Evolutionary conservation across 1,140 invertebrate genomes (phyloP).

Genomic region (Ceratina calcarata): DNA sequence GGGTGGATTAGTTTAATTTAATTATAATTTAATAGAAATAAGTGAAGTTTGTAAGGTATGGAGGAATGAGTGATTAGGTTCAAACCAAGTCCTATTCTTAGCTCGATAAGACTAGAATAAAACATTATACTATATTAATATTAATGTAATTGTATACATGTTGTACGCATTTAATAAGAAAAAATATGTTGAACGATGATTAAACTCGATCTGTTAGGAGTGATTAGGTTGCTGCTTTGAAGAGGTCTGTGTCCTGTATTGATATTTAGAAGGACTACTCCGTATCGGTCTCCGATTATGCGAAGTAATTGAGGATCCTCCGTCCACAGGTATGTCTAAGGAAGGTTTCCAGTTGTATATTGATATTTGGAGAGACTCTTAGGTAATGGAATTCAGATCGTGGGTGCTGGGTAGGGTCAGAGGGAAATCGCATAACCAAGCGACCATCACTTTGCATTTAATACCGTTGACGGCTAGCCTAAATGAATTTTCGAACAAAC

Average conservation of each 20-base stretch:
- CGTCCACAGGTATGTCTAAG: not conserved
- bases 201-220: no score
- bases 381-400: not conserved
- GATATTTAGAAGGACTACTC: not conserved
- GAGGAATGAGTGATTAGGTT: no score
- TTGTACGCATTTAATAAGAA: no score
- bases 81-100: no score
- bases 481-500: not conserved
- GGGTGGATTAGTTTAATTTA: no score
- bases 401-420: not conserved
- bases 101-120: no score
- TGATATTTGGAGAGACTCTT: constrained; percentile 4
- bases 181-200: no score
- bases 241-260: not conserved
- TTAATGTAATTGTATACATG: no score
- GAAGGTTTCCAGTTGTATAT: not conserved
- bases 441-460: not conserved
- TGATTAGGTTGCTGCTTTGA: not conserved
- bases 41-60: no score
- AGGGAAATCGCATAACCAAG: not conserved
- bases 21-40: no score
- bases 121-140: no score
- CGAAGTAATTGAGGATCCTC: constrained; percentile 3
- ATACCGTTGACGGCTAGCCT: not conserved
- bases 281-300: not conserved